Percentiles rank a stretch among this genome's conserved stretches.
phyloP scores from a whole-genome alignment of 2,888 invertebrate species.

The Dicroscelio sp. region DNA sequence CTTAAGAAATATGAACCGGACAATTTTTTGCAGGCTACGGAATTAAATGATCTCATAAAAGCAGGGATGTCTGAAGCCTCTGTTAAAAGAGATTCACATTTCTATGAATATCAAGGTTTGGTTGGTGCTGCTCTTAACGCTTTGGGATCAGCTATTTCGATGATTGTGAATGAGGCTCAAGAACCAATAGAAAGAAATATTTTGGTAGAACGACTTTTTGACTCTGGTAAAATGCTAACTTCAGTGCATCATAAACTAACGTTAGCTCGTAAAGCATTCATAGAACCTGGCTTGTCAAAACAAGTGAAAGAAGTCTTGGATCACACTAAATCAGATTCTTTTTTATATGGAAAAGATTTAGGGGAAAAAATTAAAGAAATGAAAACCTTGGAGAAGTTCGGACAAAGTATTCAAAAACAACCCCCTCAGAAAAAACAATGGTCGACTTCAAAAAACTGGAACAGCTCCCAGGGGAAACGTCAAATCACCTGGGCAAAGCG shows the following conservation, averaged over 20 bases:
- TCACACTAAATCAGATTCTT: slow-evolving; percentile 13
- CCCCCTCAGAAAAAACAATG: neutral
- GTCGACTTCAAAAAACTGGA: slow-evolving; percentile 30
- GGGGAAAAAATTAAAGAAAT: slow-evolving; percentile 30
- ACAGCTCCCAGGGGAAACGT: slow-evolving; percentile 12
- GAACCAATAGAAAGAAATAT: slow-evolving; percentile 11
- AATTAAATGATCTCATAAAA: slow-evolving; percentile 25
- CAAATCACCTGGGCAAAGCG: slow-evolving; percentile 36
- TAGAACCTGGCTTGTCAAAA: slow-evolving; percentile 19
- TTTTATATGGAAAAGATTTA: slow-evolving; percentile 44
- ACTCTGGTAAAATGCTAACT: slow-evolving; percentile 32
- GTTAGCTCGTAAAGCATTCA: slow-evolving; percentile 17
- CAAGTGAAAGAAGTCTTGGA: slow-evolving; percentile 16
- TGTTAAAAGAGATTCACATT: slow-evolving; percentile 43
- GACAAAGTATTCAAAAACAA: neutral
- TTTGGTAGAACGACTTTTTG: slow-evolving; percentile 29
- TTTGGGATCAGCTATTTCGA: slow-evolving; percentile 29
- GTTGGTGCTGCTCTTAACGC: slow-evolving; percentile 38
- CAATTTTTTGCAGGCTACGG: slow-evolving; percentile 11
- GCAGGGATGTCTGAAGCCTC: slow-evolving; percentile 6
- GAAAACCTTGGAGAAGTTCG: neutral
- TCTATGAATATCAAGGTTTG: slow-evolving; percentile 36
- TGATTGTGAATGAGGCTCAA: slow-evolving; percentile 15
- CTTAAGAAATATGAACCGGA: slow-evolving; percentile 39
- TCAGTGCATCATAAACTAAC: slow-evolving; percentile 5